Evolutionary conservation across 2,113 vertebrate genomes (phyloP).

Genomic region (Etia nguti): DNA sequence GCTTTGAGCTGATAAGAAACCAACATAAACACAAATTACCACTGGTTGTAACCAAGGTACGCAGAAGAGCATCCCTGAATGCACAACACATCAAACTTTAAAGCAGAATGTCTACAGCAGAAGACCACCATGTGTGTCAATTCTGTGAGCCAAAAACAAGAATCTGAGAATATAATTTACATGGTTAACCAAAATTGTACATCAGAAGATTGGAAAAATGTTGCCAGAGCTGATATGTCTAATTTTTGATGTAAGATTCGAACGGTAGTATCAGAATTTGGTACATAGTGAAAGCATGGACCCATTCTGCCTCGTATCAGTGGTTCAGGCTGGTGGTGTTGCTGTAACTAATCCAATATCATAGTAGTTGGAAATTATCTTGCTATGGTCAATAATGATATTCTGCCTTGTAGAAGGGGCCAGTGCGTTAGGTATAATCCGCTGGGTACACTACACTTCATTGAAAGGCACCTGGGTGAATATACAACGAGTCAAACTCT

Average conservation of each 20-base stretch:
- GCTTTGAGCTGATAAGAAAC: neutral
- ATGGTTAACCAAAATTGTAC: too few species aligned
- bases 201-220: too few species aligned
- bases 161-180: too few species aligned
- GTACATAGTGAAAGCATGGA: neutral
- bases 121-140: neutral
- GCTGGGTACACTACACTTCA: neutral
- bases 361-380: neutral
- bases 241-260: too few species aligned
- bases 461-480: neutral
- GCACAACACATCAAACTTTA: neutral
- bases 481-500: neutral
- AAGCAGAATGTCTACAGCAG: neutral
- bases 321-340: neutral
- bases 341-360: neutral
- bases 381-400: neutral
- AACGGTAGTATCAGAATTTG: too few species aligned
- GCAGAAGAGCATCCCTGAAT: neutral
- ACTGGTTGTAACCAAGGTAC: neutral
- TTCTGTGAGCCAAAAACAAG: too few species aligned
- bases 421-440: neutral
- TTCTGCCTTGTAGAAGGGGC: neutral
- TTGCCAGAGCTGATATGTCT: too few species aligned
- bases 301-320: neutral
- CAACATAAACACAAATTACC: neutral